Conservation (phyloP, 2,888 invertebrate genomes). For the Ophion slaviceki region DNA sequence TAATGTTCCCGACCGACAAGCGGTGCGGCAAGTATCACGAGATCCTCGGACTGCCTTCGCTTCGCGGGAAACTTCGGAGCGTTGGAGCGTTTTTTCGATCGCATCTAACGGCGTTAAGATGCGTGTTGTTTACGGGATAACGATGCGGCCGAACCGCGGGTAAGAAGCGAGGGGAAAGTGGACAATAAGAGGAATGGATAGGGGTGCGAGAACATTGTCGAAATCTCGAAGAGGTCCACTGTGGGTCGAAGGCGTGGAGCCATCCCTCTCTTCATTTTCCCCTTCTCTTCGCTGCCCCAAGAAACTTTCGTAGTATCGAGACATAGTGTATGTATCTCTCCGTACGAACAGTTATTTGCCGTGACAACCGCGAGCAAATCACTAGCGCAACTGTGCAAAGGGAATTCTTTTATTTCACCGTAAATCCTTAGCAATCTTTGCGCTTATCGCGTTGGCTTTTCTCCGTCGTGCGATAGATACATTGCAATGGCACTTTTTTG, state of each 20-base stretch:
- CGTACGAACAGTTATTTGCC: not conserved
- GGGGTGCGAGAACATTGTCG: slow-evolving; percentile 81
- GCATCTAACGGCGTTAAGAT: not conserved
- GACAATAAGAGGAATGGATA: slow-evolving; percentile 70
- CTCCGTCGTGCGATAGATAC: too few species aligned
- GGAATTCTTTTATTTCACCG: too few species aligned
- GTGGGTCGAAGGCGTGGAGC: slow-evolving; percentile 54
- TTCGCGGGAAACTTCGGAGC: too few species aligned
- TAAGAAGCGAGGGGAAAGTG: slow-evolving; percentile 12
- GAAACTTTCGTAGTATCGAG: not conserved
- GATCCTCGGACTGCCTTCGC: not conserved
- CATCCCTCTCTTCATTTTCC: slow-evolving; percentile 8
- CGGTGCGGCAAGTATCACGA: not conserved
- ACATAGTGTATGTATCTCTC: not conserved
- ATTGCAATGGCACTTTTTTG: too few species aligned
- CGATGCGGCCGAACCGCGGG: not conserved
- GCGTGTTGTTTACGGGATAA: slow-evolving; percentile 18
- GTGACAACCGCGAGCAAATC: not conserved
- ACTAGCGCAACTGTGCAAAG: too few species aligned
- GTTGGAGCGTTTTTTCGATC: not conserved
- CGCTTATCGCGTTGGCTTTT: too few species aligned
- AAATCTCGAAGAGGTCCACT: slow-evolving; percentile 50
- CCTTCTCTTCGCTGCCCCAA: not conserved
- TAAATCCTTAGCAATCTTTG: too few species aligned
- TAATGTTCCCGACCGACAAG: not conserved